A percentile compares a stretch with the other conserved stretches of the same genome.
Conservation (phyloP, 2,113 vertebrate genomes). For the Toxotes jaculatrix region DNA sequence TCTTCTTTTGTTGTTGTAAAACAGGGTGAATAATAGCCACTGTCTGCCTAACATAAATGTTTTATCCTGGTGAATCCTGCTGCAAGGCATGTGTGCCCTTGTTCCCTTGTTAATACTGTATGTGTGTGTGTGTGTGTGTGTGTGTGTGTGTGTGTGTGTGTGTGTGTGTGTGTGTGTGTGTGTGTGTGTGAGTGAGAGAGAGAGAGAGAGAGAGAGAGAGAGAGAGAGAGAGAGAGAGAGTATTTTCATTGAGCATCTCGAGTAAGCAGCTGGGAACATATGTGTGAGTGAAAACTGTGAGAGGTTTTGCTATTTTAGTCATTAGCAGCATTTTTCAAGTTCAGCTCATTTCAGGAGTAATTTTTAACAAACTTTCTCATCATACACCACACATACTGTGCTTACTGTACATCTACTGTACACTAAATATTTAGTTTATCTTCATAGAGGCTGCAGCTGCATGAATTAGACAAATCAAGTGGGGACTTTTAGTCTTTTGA, state of each 20-base stretch:
- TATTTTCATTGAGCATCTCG: not conserved
- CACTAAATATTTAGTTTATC: too few relatives aligned
- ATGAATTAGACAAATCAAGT: too few relatives aligned
- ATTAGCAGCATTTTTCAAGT: not conserved
- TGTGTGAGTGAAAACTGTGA: not conserved
- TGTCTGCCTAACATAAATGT: slow-evolving; percentile 41
- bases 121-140: not conserved
- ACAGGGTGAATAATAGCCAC: slow-evolving; percentile 44
- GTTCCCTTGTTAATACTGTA: slow-evolving; percentile 11
- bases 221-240: not conserved
- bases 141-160: too few relatives aligned
- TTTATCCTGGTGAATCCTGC: slow-evolving; percentile 41
- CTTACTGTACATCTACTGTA: too few relatives aligned
- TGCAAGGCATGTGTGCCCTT: slow-evolving; percentile 22
- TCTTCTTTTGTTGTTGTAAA: slow-evolving; percentile 35
- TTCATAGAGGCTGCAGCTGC: too few relatives aligned
- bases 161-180: too few relatives aligned
- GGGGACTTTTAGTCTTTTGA: too few relatives aligned
- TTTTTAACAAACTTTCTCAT: too few relatives aligned
- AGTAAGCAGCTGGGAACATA: not conserved
- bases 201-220: not conserved
- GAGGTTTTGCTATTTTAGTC: not conserved
- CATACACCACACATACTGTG: too few relatives aligned
- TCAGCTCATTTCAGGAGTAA: not conserved
- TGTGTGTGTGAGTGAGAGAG: too few relatives aligned